phyloP scores from a whole-genome alignment of 2,888 invertebrate genomes.

The Thymelicus sylvestris region DNA sequence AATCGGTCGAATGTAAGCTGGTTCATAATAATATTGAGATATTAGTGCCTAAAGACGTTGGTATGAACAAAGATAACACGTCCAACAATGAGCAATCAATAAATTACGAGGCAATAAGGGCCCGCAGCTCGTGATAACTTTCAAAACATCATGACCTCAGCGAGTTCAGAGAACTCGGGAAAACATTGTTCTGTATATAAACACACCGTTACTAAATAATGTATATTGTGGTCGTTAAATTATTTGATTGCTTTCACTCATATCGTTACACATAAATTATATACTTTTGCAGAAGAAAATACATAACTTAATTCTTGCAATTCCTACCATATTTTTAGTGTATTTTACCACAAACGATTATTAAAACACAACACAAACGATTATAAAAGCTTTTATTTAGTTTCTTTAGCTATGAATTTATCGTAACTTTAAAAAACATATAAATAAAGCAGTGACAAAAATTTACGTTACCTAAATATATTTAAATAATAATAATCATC shows the following conservation, averaged over 20 bases:
- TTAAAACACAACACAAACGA: no score
- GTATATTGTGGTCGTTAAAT: conserved; percentile 1
- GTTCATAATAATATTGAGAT: conserved; percentile 2
- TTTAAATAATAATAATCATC: no score
- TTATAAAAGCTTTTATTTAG: no score
- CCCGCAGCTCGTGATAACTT: conserved; percentile 48
- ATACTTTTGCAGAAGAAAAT: neutral
- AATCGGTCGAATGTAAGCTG: neutral
- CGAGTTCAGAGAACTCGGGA: conserved; percentile 55
- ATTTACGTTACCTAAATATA: no score
- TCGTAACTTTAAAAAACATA: no score
- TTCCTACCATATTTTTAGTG: no score
- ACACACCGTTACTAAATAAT: neutral
- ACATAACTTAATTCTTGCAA: no score
- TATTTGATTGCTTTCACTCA: neutral
- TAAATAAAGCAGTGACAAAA: no score
- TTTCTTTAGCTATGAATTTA: no score
- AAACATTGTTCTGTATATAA: conserved; percentile 1
- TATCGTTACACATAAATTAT: neutral
- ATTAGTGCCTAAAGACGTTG: conserved; percentile 1
- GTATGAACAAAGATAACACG: conserved; percentile 6
- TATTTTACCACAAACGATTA: no score
- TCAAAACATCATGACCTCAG: conserved; percentile 53
- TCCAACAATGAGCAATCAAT: conserved; percentile 25
- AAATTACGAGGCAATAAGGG: conserved; percentile 26